phyloP scores from a whole-genome alignment of 2,113 vertebrate species.

The Orthochromis indermauri region DNA sequence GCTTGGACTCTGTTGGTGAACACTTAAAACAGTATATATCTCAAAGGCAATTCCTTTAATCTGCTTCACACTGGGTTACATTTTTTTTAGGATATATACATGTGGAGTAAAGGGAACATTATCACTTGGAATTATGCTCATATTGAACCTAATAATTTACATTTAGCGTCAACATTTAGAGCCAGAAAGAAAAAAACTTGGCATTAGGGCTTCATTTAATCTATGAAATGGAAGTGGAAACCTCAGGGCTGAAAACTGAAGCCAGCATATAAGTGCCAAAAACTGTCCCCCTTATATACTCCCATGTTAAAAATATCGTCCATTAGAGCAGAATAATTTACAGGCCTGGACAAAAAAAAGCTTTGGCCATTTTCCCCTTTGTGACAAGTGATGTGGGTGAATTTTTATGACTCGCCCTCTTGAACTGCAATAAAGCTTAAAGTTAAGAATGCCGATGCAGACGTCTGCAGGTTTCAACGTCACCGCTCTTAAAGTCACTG shows the following conservation, averaged over 20 bases:
- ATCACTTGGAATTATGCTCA: neutral
- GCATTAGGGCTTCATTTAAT: neutral
- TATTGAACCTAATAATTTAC: neutral
- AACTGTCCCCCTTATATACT: neutral
- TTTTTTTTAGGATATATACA: neutral
- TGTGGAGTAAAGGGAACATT: neutral
- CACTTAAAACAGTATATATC: neutral
- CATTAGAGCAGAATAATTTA: neutral
- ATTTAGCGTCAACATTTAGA: neutral
- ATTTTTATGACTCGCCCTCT: neutral
- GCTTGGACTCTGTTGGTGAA: neutral
- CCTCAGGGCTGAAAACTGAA: neutral
- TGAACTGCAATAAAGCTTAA: neutral
- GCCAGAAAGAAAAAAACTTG: neutral
- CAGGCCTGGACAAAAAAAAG: neutral
- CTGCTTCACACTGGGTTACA: neutral
- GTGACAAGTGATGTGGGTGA: neutral
- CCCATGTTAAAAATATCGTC: neutral
- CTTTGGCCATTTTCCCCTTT: neutral
- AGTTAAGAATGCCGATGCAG: fast-evolving
- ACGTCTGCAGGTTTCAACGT: neutral
- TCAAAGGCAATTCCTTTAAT: neutral
- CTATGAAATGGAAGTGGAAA: neutral
- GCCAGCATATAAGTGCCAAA: neutral
- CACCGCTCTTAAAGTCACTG: neutral